Conservation (phyloP, 1,140 invertebrate species). For the Ceratina calcarata region DNA sequence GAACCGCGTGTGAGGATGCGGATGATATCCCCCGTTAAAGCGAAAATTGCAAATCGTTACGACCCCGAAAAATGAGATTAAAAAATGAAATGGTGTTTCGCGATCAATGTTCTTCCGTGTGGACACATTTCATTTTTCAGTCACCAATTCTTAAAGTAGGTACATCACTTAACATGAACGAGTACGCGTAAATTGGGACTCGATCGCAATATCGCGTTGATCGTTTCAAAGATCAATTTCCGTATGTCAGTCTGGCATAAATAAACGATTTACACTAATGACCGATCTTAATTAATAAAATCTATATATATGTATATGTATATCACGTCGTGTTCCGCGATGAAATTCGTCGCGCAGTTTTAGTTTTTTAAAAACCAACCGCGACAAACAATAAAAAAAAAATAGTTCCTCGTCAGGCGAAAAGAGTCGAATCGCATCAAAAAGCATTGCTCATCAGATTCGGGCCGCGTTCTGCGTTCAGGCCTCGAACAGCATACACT, state of each 20-base stretch:
- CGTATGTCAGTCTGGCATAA: conserved; percentile 3
- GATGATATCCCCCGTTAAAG: neutral
- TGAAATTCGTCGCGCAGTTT: neutral
- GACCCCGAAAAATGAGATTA: neutral
- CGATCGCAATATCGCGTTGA: conserved; percentile 8
- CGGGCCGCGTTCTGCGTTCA: neutral
- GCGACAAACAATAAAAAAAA: neutral
- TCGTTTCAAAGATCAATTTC: neutral
- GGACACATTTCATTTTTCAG: conserved; percentile 19
- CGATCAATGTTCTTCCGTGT: neutral
- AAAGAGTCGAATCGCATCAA: neutral
- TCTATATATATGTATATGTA: too few species aligned
- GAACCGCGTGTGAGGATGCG: too few species aligned
- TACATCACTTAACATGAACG: too few species aligned
- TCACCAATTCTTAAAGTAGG: neutral
- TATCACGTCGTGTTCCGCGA: neutral
- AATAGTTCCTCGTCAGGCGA: conserved; percentile 13
- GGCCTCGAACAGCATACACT: neutral
- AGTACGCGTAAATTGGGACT: conserved; percentile 1
- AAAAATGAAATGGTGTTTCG: conserved; percentile 20
- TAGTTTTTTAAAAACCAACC: too few species aligned
- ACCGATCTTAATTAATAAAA: conserved; percentile 5
- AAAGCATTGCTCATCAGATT: neutral
- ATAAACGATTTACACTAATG: conserved; percentile 1
- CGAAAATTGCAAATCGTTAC: neutral